Evolutionary conservation across 2,797 vertebrate genomes (phyloP).

Genomic region (Chaetodon trifasciatus): DNA sequence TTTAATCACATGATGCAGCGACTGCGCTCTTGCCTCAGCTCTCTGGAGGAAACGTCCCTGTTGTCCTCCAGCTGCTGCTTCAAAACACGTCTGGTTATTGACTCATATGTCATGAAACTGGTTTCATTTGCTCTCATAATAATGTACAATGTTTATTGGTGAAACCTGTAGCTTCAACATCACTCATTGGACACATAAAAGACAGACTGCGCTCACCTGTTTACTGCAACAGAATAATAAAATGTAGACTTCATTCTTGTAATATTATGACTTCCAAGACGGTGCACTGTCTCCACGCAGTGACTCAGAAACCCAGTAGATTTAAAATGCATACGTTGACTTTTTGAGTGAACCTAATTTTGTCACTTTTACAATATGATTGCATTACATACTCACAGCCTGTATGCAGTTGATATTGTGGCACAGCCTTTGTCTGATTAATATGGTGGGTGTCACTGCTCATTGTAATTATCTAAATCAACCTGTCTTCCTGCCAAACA

Average conservation of each 20-base stretch:
- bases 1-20: not conserved
- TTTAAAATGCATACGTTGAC: not conserved
- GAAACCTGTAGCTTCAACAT: not conserved
- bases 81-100: not conserved
- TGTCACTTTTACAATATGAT: not conserved
- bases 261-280: too few species aligned
- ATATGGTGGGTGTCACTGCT: not conserved
- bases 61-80: not conserved
- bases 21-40: not conserved
- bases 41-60: not conserved
- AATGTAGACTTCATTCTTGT: too few species aligned
- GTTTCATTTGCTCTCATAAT: not conserved
- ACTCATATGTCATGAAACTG: not conserved
- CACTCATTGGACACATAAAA: not conserved
- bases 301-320: too few species aligned
- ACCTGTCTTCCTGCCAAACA: not conserved
- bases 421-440: not conserved
- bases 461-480: not conserved
- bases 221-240: too few species aligned
- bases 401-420: not conserved
- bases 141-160: too few species aligned
- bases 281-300: too few species aligned
- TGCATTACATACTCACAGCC: not conserved
- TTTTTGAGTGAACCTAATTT: not conserved
- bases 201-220: not conserved